Conservation (phyloP, 2,888 invertebrate species). For the Andrena camellia region DNA sequence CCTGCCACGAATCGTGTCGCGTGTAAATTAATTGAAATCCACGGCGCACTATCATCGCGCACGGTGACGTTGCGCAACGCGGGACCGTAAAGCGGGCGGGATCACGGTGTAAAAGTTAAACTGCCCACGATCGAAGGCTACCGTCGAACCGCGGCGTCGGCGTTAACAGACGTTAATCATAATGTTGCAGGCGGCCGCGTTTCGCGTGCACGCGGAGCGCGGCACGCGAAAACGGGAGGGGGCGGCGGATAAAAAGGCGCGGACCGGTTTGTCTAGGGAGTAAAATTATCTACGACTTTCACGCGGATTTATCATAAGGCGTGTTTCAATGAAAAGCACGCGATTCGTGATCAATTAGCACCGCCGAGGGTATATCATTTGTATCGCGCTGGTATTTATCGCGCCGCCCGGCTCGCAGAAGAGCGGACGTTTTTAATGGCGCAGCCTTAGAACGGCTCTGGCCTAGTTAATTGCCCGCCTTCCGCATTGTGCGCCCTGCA, state of each 20-base stretch:
- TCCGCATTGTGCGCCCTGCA: conserved; percentile 44
- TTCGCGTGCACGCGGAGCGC: conserved; percentile 4
- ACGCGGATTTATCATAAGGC: conserved; percentile 59
- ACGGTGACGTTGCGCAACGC: neutral
- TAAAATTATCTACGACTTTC: conserved; percentile 61
- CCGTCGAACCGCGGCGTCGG: neutral
- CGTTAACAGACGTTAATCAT: conserved; percentile 11
- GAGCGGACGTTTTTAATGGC: conserved; percentile 22
- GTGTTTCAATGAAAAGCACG: conserved; percentile 43
- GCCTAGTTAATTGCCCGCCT: conserved; percentile 49
- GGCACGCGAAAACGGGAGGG: conserved; percentile 26
- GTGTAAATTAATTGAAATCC: neutral
- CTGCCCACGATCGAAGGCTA: conserved; percentile 6
- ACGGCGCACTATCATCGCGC: neutral
- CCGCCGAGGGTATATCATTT: conserved; percentile 31
- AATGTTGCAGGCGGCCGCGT: neutral
- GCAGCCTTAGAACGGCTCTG: conserved; percentile 17
- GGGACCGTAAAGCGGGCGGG: neutral
- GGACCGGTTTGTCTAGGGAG: conserved; percentile 66
- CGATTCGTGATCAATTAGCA: conserved; percentile 51
- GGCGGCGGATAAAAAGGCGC: conserved; percentile 18
- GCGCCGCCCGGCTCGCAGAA: neutral
- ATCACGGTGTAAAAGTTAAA: neutral
- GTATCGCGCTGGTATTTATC: conserved; percentile 19
- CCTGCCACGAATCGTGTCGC: neutral